Conservation (phyloP, 2,888 invertebrate genomes). For the Venustoraphidia nigricollis region DNA sequence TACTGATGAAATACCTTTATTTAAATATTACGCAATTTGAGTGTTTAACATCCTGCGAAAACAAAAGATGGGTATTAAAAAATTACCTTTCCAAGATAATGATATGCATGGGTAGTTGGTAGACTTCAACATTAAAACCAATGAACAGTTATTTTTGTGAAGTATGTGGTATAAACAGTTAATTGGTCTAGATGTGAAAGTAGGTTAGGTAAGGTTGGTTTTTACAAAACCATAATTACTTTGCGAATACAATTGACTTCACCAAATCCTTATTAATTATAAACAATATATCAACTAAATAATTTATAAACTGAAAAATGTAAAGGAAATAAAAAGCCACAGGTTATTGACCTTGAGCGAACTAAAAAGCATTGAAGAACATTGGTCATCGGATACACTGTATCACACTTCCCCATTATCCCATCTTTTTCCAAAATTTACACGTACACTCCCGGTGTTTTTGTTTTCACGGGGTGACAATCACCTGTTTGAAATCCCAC, state of each 20-base stretch:
- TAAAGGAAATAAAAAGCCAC: background rate
- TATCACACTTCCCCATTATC: too few relatives aligned
- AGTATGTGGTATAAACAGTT: background rate
- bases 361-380: too few relatives aligned
- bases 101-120: too few relatives aligned
- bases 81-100: too few relatives aligned
- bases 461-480: constrained; percentile 6
- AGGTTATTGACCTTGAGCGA: constrained; percentile 7
- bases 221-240: constrained; percentile 1
- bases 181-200: background rate
- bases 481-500: constrained; percentile 6
- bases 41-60: too few relatives aligned
- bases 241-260: background rate
- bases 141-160: too few relatives aligned
- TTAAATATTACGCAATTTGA: too few relatives aligned
- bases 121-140: too few relatives aligned
- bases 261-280: background rate
- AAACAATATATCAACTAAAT: background rate
- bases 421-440: too few relatives aligned
- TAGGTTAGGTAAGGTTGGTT: background rate
- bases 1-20: too few relatives aligned
- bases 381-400: too few relatives aligned
- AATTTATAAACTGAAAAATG: background rate
- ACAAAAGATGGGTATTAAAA: too few relatives aligned
- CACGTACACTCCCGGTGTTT: constrained; percentile 5